Percentiles rank a stretch among this genome's conserved stretches.
phyloP scores from a whole-genome alignment of 2,113 vertebrate species.

The Micronycteris hirsuta region DNA sequence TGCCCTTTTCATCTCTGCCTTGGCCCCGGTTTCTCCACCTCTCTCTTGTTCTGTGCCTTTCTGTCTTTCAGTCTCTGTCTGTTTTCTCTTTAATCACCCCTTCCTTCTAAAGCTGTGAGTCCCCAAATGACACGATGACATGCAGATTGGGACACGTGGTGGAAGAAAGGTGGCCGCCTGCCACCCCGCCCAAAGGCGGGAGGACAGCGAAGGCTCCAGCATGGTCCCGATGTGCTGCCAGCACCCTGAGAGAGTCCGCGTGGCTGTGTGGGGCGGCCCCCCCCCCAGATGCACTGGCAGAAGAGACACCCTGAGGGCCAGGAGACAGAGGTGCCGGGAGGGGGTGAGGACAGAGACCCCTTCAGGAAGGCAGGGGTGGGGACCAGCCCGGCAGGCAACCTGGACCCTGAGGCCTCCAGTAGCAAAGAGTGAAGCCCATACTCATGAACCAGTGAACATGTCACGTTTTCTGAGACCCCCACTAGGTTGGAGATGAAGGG shows the following conservation, averaged over 20 bases:
- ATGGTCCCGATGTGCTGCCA: neutral
- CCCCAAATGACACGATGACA: conserved; percentile 15
- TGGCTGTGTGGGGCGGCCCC: neutral
- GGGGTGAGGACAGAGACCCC: neutral
- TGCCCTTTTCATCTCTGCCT: conserved; percentile 26
- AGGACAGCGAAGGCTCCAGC: neutral
- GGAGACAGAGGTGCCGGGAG: neutral
- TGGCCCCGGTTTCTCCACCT: neutral
- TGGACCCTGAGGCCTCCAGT: neutral
- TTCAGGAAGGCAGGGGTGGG: neutral
- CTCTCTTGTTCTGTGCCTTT: neutral
- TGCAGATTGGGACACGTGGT: neutral
- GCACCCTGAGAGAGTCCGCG: neutral
- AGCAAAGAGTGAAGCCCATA: neutral
- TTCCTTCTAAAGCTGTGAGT: neutral
- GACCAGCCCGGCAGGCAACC: neutral
- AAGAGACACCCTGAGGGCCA: neutral
- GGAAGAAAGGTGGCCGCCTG: conserved; percentile 8
- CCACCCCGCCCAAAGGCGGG: neutral
- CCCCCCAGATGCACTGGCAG: neutral
- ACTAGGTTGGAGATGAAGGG: neutral
- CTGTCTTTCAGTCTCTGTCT: neutral
- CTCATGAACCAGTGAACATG: neutral
- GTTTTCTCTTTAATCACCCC: neutral
- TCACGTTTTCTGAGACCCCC: neutral